Conservation (phyloP, 2,888 invertebrate species). For the Osmoderma eremita region DNA sequence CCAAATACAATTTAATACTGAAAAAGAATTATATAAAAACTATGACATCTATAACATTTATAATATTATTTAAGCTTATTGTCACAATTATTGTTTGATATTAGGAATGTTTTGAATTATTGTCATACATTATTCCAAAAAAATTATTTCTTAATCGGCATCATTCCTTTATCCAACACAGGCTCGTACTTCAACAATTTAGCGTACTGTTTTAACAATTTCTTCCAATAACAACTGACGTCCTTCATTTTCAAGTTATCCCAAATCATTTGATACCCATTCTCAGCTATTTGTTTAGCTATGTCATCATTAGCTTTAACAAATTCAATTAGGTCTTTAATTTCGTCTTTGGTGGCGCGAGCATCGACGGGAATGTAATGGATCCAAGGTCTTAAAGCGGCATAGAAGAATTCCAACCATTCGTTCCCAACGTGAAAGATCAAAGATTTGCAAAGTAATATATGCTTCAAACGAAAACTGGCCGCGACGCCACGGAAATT, state of each 20-base stretch:
- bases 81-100: conserved; percentile 11
- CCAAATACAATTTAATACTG: conserved; percentile 6
- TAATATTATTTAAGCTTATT: conserved; percentile 20
- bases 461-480: conserved; percentile 95
- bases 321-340: conserved; percentile 79
- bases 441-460: conserved; percentile 91
- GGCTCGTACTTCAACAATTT: conserved; percentile 77
- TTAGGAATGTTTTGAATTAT: conserved; percentile 23
- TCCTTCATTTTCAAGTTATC: conserved; percentile 84
- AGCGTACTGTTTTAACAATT: conserved; percentile 77
- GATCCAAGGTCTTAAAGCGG: conserved; percentile 90
- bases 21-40: conserved; percentile 1
- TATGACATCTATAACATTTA: conserved; percentile 10
- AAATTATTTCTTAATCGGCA: conserved; percentile 61
- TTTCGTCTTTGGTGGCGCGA: conserved; percentile 73
- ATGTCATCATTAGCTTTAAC: conserved; percentile 79
- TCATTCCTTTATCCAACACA: conserved; percentile 68
- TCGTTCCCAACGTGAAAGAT: conserved; percentile 95
- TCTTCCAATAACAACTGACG: conserved; percentile 88
- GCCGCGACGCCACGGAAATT: conserved; percentile 98
- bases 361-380: conserved; percentile 89
- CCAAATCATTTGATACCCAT: conserved; percentile 86
- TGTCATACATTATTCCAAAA: neutral
- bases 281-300: conserved; percentile 80
- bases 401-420: conserved; percentile 96